Evolutionary conservation across 1,140 invertebrate genomes (phyloP), one percentile per base, ranked within the genome.

Genomic region (Scylla paramamosain): DNA sequence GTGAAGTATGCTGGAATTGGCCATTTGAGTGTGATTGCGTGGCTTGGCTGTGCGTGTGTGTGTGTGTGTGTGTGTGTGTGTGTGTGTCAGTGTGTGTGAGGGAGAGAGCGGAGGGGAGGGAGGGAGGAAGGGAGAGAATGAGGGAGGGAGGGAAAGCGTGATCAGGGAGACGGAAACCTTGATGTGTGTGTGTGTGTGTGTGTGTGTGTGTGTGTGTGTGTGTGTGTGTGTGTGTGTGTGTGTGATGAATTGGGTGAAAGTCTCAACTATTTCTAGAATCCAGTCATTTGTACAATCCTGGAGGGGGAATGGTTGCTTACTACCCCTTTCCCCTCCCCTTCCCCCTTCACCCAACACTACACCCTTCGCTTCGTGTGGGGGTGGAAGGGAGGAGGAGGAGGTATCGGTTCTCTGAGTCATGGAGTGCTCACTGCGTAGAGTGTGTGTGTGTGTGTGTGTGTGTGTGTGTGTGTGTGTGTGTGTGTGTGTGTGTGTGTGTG

Each of bases 61-160:
- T 32, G 86, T 87, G 86, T 87, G 86, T 87, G 86, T 46, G 86
- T 46, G 86, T 87, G 86, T 87, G 86, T 87, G 86, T 86, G 83
- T 86, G 83, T 86, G 83, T 39, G 39, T 39, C 1, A 2, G 39
- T 39, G 39, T 39, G 39, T 39, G 39, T 39, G 39, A 7, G 77
- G 7, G 77, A 82, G 1, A 82, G 77, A 7, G 7, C 1, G 77
- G 28, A 7, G 7, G 77, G 7, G 77, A 82, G 7, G 1, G 77
- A 82, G 77, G 28, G 77, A 82, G 77, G 28, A 7, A 87, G 86
- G 45, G 86, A 88, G 20, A 8, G 67, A 77, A n/a, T 0, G 16
- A n/a, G 25, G 67, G 67, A 77, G 67, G 67, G 67, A 77, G 67
- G 67, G 67, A 77, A 77, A 77, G 67, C 67, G 20, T 77, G 20